Conservation (phyloP, 2,113 vertebrate species). For the Proteles cristata region DNA sequence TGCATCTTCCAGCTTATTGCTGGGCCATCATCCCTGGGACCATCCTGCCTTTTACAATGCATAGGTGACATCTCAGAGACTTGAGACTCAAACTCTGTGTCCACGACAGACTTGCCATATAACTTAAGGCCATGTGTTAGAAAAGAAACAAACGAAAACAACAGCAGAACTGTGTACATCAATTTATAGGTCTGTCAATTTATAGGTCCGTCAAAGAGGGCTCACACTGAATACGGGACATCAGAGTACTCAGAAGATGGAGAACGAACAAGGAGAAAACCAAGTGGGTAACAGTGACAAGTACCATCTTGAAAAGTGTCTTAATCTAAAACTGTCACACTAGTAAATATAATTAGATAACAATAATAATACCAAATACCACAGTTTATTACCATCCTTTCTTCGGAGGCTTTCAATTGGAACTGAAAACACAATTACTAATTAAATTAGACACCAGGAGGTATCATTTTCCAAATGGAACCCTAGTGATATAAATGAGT, state of each 20-base stretch:
- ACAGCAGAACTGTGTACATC: not conserved
- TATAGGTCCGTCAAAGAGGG: not conserved
- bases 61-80: not conserved
- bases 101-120: not conserved
- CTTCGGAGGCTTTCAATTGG: constrained; percentile 69
- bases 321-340: constrained; percentile 53
- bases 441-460: constrained; percentile 78
- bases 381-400: constrained; percentile 60
- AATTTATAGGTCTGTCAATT: not conserved
- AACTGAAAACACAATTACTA: constrained; percentile 75
- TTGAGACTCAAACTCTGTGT: not conserved
- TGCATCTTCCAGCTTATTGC: not conserved
- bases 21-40: not conserved
- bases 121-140: not conserved
- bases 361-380: constrained; percentile 60
- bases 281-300: not conserved
- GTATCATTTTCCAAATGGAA: constrained; percentile 69
- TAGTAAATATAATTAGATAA: constrained; percentile 60
- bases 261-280: not conserved
- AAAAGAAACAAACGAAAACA: not conserved
- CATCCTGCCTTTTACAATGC: not conserved
- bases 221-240: not conserved
- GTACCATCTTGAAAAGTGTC: constrained; percentile 24
- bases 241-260: not conserved
- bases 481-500: constrained; percentile 61